Base-by-base conservation (phyloP, 1,140 invertebrate genomes). In the Trichonephila inaurata region DNA sequence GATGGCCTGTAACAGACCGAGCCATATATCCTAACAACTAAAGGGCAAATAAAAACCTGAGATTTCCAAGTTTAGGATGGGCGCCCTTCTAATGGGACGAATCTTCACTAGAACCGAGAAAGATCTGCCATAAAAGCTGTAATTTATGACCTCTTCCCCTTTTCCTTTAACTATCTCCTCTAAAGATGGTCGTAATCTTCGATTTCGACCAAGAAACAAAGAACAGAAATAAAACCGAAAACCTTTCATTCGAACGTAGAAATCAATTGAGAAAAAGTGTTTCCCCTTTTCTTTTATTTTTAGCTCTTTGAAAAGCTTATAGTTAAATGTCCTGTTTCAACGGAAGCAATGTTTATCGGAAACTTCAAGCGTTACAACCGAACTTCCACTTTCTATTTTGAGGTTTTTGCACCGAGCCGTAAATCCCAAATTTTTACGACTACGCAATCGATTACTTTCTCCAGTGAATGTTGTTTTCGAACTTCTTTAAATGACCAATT, bases 111-210 rank as follows among this genome's bases (percentile, higher is more conserved):
- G 40, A 33, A 16, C 51, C 51, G 10, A 51, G 51, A 51, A 51
- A 51, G 51, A 51, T 51, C 33, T 40, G 24, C 72, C 24, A 14
- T 77, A 77, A 77, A 77, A 28, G 28, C 28, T 77, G 33, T 77
- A 77, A 77, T 77, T 77, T 77, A 77, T 24, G 40, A 16, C 72
- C 6, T 64, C 72, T 77, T 77, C 72, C 72, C 72, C 33, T 77
- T 77, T 77, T 77, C 72, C 28, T 77, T 77, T 77, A 77, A 77
- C 72, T 77, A 40, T 77, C 72, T 77, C 3, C 33, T 77, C 28
- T 77, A 77, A 77, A 77, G 72, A 77, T 77, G 33, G 33, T 77
- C 72, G 72, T 77, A 77, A 77, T 77, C 33, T 77, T 77, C 72
- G 28, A 77, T 28, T 77, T 40, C 72, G 72, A 77, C 72, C 72